Conservation (phyloP, 2,888 invertebrate genomes). For the Carabus problematicus region DNA sequence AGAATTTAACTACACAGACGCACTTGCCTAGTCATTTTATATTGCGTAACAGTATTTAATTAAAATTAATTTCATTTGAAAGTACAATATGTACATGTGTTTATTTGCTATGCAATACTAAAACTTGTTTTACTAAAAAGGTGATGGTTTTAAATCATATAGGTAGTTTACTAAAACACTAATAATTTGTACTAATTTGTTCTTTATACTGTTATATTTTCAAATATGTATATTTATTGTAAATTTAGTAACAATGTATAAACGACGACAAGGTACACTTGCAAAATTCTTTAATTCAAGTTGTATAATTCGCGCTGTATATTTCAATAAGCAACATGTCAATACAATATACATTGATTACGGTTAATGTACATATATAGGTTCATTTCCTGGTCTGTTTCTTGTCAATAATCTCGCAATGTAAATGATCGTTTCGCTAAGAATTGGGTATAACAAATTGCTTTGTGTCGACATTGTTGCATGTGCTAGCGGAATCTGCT, state of each 20-base stretch:
- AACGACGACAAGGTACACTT: slow-evolving; percentile 11
- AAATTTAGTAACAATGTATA: slow-evolving; percentile 16
- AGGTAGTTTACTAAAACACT: no score
- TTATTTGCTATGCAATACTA: no score
- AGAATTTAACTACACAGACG: no score
- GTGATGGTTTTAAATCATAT: no score
- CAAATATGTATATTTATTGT: no score
- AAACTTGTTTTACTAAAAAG: no score
- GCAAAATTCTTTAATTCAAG: background rate
- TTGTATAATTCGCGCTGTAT: background rate
- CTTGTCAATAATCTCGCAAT: slow-evolving; percentile 1
- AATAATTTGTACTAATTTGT: no score
- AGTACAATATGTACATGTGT: no score
- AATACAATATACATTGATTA: background rate
- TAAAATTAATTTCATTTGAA: no score
- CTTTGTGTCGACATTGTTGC: slow-evolving; percentile 51
- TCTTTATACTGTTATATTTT: background rate
- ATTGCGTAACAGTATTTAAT: no score
- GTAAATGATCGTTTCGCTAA: slow-evolving; percentile 15
- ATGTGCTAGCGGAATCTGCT: slow-evolving; percentile 51
- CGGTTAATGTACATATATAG: background rate
- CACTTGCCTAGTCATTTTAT: no score
- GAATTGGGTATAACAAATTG: slow-evolving; percentile 51
- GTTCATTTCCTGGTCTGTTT: background rate
- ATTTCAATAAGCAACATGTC: background rate